Conservation (phyloP, 1,140 invertebrate species). For the Pseudomyrmex sp. region DNA sequence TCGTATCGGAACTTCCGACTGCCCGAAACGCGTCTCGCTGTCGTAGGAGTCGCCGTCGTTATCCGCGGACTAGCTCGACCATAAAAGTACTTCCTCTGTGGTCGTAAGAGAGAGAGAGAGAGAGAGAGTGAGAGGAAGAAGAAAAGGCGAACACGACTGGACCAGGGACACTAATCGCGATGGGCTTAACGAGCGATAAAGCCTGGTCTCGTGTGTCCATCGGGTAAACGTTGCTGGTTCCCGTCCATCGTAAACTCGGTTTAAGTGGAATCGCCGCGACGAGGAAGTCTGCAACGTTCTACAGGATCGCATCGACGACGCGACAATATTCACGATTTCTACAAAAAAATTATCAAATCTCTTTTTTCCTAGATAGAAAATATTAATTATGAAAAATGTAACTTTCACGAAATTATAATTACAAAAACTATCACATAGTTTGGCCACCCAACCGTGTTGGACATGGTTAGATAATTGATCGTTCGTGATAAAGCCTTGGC, state of each 20-base stretch:
- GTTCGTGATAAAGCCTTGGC: slow-evolving; percentile 15
- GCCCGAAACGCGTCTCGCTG: slow-evolving; percentile 25
- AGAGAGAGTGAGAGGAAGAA: not conserved
- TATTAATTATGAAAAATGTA: not conserved
- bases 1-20: slow-evolving; percentile 44
- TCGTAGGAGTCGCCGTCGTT: slow-evolving; percentile 31
- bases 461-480: not conserved
- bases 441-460: not conserved
- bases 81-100: slow-evolving; percentile 23
- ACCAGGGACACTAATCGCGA: slow-evolving; percentile 52
- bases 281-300: slow-evolving; percentile 36
- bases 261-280: slow-evolving; percentile 38
- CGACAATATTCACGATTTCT: slow-evolving; percentile 19
- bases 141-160: not conserved
- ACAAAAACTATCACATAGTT: no score
- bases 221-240: slow-evolving; percentile 48
- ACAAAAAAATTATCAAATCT: not conserved
- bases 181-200: slow-evolving; percentile 58
- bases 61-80: not conserved
- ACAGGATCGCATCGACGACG: not conserved
- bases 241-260: slow-evolving; percentile 48
- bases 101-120: not conserved
- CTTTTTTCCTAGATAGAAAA: not conserved
- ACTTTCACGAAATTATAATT: no score
- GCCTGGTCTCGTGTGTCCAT: slow-evolving; percentile 45